Evolutionary conservation across 2,888 invertebrate genomes (phyloP).

Genomic region (Pheosia tremula): DNA sequence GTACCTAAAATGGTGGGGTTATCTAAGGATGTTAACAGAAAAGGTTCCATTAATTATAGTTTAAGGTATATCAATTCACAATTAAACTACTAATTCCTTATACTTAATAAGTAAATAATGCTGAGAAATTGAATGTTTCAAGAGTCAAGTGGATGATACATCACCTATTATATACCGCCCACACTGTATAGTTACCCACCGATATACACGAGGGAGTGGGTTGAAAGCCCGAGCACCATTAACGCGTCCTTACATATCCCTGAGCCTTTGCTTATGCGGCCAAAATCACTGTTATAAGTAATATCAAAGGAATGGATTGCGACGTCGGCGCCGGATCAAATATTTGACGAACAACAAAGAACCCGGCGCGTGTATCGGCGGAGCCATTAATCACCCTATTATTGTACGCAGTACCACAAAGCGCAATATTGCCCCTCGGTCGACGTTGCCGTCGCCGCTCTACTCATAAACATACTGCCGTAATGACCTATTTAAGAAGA

Average conservation of each 20-base stretch:
- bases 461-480: conserved; percentile 72
- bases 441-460: conserved; percentile 61
- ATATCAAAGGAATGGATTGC: conserved; percentile 71
- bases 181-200: conserved; percentile 17
- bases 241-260: conserved; percentile 44
- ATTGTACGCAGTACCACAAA: conserved; percentile 74
- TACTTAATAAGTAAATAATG: neutral
- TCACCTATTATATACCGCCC: conserved; percentile 14
- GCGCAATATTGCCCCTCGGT: conserved; percentile 75
- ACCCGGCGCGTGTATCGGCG: conserved; percentile 70
- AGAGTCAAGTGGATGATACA: neutral
- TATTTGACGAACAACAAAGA: conserved; percentile 81
- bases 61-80: neutral
- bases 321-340: conserved; percentile 68
- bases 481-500: conserved; percentile 77
- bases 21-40: neutral
- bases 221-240: conserved; percentile 46
- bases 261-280: conserved; percentile 40
- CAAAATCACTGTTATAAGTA: conserved; percentile 52
- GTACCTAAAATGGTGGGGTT: too few species aligned
- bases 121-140: neutral
- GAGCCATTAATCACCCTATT: conserved; percentile 80
- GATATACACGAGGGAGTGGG: conserved; percentile 20
- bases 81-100: conserved; percentile 1
- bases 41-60: neutral